Conservation (phyloP, 2,797 vertebrate genomes). For the Mionectes olivaceus region DNA sequence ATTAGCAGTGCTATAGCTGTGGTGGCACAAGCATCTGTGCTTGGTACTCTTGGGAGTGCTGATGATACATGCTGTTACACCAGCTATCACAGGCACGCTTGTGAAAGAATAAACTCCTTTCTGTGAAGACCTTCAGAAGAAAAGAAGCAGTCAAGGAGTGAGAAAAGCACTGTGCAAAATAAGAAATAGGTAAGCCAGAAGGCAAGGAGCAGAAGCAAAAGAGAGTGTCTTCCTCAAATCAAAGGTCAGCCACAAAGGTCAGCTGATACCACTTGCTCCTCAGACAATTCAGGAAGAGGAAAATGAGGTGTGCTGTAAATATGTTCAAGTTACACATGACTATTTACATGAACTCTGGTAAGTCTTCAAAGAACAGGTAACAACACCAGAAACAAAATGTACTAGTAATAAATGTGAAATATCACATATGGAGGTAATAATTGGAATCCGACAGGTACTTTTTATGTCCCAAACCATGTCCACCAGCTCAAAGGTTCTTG, state of each 20-base stretch:
- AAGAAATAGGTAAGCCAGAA: not conserved
- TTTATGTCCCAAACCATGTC: not conserved
- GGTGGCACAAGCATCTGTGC: not conserved
- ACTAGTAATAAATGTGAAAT: not conserved
- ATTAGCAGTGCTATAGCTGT: not conserved
- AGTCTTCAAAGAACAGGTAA: not conserved
- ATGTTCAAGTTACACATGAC: not conserved
- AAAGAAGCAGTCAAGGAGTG: not conserved
- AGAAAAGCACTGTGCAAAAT: not conserved
- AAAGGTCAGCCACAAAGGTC: not conserved
- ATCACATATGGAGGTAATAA: not conserved
- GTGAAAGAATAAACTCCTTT: not conserved
- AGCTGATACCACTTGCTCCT: not conserved
- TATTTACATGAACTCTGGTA: not conserved
- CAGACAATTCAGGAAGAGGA: not conserved
- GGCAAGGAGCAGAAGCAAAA: not conserved
- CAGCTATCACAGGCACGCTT: not conserved
- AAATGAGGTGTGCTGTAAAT: not conserved
- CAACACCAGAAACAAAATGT: not conserved
- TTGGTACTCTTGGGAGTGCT: not conserved
- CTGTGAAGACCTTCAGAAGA: not conserved
- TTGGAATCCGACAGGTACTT: not conserved
- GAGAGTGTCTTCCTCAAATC: not conserved
- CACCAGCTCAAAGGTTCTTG: not conserved
- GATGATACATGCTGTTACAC: rapidly evolving